phyloP scores from a whole-genome alignment of 2,888 invertebrate genomes.

The Pollenia griseotomentosa region DNA sequence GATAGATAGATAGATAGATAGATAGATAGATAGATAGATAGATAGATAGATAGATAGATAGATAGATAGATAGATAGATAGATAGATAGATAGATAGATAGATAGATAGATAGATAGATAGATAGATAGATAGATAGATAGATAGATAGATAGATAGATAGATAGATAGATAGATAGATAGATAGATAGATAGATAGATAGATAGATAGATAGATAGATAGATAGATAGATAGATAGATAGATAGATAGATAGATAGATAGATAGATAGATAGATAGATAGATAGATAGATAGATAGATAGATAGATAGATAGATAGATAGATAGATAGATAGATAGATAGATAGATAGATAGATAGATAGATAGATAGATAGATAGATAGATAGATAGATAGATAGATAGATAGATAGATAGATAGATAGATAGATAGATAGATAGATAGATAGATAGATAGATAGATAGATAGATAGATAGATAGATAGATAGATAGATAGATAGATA shows the following conservation, averaged over 20 bases:
- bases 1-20: slow-evolving; percentile 12
- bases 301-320: slow-evolving; percentile 12
- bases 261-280: slow-evolving; percentile 12
- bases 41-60: slow-evolving; percentile 12
- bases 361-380: slow-evolving; percentile 12
- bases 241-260: slow-evolving; percentile 12
- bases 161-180: slow-evolving; percentile 12
- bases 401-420: slow-evolving; percentile 12
- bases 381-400: slow-evolving; percentile 12
- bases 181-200: slow-evolving; percentile 12
- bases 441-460: slow-evolving; percentile 12
- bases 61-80: slow-evolving; percentile 12
- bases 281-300: slow-evolving; percentile 12
- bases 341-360: slow-evolving; percentile 12
- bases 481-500: slow-evolving; percentile 12
- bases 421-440: slow-evolving; percentile 12
- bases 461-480: slow-evolving; percentile 12
- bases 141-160: slow-evolving; percentile 12
- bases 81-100: slow-evolving; percentile 12
- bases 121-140: slow-evolving; percentile 12
- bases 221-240: slow-evolving; percentile 12
- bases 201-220: slow-evolving; percentile 12
- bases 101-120: slow-evolving; percentile 12
- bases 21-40: slow-evolving; percentile 12
- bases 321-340: slow-evolving; percentile 12